Base-by-base conservation (phyloP, 2,113 vertebrate species). In the Dasyornis broadbenti region DNA sequence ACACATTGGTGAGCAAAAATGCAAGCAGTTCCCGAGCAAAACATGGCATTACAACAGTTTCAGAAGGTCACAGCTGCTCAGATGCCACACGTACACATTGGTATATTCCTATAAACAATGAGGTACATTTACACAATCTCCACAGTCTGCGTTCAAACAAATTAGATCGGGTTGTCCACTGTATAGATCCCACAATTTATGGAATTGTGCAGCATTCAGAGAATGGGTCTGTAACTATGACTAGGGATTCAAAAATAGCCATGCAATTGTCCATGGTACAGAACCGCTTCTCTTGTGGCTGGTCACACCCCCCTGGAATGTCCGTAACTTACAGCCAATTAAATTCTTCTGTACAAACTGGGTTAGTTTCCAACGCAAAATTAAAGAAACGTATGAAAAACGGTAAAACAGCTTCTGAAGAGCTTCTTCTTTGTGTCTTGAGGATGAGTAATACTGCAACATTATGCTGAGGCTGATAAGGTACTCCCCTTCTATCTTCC, bases 121-220 rank as follows among this genome's bases (percentile, higher is more conserved):
- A 95, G 91, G 97, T 90, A 98, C 97, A 98, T 87, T 98, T 97
- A 98, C 95, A 97, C 95, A 98, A 98, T 95, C 96, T 96, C 96
- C 91, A 97, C 97, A 96, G 98, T 98, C 98, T 98, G 98, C 76
- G 97, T 98, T 98, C 98, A 98, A 98, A 98, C 98, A 98, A 98
- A 98, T 98, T 98, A 98, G 97, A 50, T 96, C 56, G 72, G 92
- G 81, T 72, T 95, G 95, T 94, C 96, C 97, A 93, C 97, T 97
- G 92, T 56, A 95, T 83, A 93, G 77, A 95, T 86, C 96, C 97
- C 97, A 97, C 77, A 97, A 83, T 44, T 96, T 95, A 94, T 71
- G 88, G 76, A 96, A 93, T 9, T 89, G 85, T 86, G 97, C 95
- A 97, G 96, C 97, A 87, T 92, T 97, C 96, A 95, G 91, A 96